Evolutionary conservation across 2,797 vertebrate species (phyloP).

Genomic region (Alfaro cultratus): DNA sequence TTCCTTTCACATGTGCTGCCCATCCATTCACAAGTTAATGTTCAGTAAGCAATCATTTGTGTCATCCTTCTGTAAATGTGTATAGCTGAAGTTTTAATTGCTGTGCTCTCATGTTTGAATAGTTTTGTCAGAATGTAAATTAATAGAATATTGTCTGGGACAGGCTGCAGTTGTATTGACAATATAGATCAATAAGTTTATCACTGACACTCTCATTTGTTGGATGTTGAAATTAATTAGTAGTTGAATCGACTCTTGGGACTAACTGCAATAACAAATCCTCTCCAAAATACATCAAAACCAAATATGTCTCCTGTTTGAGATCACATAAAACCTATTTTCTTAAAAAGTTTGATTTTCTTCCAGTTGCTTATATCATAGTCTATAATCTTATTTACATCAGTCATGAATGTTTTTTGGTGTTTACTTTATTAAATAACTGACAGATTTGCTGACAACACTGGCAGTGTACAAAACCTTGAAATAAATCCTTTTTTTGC

Average conservation of each 20-base stretch:
- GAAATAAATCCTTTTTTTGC: not conserved
- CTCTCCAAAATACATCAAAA: not conserved
- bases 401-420: not conserved
- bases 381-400: not conserved
- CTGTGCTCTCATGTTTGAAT: not conserved
- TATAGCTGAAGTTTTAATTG: not conserved
- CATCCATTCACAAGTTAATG: not conserved
- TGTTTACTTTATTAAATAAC: not conserved
- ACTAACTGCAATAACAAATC: not conserved
- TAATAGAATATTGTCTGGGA: not conserved
- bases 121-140: not conserved
- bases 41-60: conserved; percentile 2
- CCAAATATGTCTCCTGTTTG: not conserved
- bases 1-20: conserved; percentile 1
- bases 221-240: conserved; percentile 5
- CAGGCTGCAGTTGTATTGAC: not conserved
- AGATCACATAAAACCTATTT: not conserved
- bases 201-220: not conserved
- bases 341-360: not conserved
- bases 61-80: not conserved
- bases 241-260: not conserved
- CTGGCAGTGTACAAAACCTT: not conserved
- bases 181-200: not conserved
- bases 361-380: not conserved
- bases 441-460: not conserved